Percentiles rank a stretch among this genome's conserved stretches.
Conservation (phyloP, 37 sponge, comb jelly and placozoan species). For the Oscarella lobularis region DNA sequence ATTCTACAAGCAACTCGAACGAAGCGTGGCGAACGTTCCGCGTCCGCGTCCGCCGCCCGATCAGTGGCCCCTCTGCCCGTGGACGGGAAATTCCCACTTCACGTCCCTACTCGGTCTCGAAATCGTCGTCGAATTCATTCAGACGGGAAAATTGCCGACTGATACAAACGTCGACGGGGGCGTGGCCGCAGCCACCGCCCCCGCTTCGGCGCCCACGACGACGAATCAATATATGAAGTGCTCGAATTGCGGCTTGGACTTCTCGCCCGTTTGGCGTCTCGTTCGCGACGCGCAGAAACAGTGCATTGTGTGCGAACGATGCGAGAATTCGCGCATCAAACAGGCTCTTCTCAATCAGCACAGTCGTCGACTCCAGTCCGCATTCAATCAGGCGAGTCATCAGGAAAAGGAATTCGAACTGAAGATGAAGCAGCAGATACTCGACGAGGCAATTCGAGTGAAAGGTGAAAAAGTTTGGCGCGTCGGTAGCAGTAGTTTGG, state of each 20-base stretch:
- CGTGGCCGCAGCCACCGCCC: too few relatives aligned
- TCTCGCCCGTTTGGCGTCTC: neutral
- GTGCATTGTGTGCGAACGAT: slow-evolving; percentile 1
- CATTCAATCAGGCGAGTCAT: neutral
- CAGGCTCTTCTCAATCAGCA: neutral
- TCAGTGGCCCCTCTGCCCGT: neutral
- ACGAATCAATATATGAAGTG: neutral
- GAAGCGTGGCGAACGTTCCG: neutral
- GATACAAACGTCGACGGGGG: too few relatives aligned
- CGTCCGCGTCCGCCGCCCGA: neutral
- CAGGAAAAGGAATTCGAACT: neutral
- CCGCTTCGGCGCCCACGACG: neutral
- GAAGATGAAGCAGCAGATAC: neutral
- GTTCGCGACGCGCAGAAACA: neutral
- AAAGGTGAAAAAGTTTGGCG: neutral
- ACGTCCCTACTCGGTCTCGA: neutral
- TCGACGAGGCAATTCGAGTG: neutral
- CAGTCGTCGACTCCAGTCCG: neutral
- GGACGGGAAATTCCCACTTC: neutral
- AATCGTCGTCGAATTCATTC: neutral
- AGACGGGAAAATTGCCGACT: slow-evolving; percentile 1
- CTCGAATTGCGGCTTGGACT: neutral
- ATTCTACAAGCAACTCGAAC: neutral
- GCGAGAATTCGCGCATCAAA: neutral
- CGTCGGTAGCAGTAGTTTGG: too few relatives aligned